These are phyloP conservation scores for Mesocentrotus franciscanus DNA, from an alignment of 53 echinoderm and acorn worm genomes.

Conservation along the genomic window DNA sequence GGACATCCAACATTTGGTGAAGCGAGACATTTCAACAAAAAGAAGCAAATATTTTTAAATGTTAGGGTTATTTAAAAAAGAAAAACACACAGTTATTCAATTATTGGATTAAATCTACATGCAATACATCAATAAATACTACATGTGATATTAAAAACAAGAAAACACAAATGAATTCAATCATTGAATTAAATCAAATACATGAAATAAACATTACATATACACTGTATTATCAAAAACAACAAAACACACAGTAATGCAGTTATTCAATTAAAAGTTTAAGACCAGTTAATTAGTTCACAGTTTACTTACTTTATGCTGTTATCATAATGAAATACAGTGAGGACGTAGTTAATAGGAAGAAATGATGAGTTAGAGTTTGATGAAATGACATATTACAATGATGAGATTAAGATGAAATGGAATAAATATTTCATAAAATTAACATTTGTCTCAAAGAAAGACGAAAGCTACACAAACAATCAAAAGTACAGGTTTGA, in stretches of 20 bases:
- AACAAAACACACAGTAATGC: neutral
- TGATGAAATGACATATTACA: neutral
- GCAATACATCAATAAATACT: no score
- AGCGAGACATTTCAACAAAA: neutral
- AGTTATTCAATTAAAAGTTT: neutral
- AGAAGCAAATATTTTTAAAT: neutral
- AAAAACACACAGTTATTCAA: neutral
- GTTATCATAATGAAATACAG: slow-evolving; percentile 23
- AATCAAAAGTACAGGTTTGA: no score
- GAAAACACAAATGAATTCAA: neutral
- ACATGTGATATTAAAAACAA: neutral
- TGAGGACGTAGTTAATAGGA: neutral
- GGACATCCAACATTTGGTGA: slow-evolving; percentile 14
- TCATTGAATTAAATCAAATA: no score
- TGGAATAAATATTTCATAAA: no score
- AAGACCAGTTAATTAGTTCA: neutral
- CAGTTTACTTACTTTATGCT: slow-evolving; percentile 26
- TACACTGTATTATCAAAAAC: neutral
- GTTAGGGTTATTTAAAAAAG: neutral
- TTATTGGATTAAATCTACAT: no score
- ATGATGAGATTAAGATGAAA: neutral
- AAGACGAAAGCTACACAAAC: neutral
- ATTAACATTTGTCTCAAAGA: neutral
- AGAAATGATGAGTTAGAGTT: neutral
- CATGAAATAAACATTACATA: no score